A percentile compares a stretch with the other conserved stretches of the same genome.
phyloP scores from a whole-genome alignment of 2,888 invertebrate species.

The Cartodere bifasciata region DNA sequence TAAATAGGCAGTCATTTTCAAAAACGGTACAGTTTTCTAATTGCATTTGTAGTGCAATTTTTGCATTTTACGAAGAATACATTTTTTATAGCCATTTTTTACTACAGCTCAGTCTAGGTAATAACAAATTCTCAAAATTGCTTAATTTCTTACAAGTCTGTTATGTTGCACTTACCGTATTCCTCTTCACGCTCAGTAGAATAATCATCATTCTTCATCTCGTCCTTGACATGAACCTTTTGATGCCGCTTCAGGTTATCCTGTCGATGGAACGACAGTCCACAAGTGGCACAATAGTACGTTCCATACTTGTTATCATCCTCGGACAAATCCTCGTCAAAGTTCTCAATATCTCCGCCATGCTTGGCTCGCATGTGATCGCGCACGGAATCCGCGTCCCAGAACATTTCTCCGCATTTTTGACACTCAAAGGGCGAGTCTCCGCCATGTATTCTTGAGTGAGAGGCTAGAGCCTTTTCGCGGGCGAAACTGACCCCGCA shows the following conservation, averaged over 20 bases:
- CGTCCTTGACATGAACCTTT: slow-evolving; percentile 33
- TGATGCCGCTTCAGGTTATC: slow-evolving; percentile 61
- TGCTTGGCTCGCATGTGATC: slow-evolving; percentile 51
- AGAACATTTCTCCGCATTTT: slow-evolving; percentile 71
- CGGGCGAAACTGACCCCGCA: slow-evolving; percentile 61
- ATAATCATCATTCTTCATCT: slow-evolving; percentile 16
- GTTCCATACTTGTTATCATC: slow-evolving; percentile 45
- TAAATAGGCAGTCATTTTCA: too few species aligned
- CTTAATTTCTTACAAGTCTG: too few species aligned
- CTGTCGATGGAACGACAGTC: slow-evolving; percentile 64
- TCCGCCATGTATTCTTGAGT: slow-evolving; percentile 63
- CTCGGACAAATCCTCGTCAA: slow-evolving; percentile 41
- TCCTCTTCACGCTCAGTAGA: too few species aligned
- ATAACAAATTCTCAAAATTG: too few species aligned
- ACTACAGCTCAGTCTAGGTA: too few species aligned
- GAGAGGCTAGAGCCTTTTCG: slow-evolving; percentile 69
- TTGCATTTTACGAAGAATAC: too few species aligned
- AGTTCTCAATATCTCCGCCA: slow-evolving; percentile 19
- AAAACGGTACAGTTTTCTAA: too few species aligned
- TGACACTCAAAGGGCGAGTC: slow-evolving; percentile 71
- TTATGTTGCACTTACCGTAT: too few species aligned
- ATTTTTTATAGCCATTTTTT: too few species aligned
- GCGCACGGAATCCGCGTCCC: slow-evolving; percentile 47
- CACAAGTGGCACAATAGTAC: slow-evolving; percentile 59
- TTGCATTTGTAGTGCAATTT: too few species aligned